phyloP scores from a whole-genome alignment of 2,113 vertebrate genomes.

The Silurus asotus region DNA sequence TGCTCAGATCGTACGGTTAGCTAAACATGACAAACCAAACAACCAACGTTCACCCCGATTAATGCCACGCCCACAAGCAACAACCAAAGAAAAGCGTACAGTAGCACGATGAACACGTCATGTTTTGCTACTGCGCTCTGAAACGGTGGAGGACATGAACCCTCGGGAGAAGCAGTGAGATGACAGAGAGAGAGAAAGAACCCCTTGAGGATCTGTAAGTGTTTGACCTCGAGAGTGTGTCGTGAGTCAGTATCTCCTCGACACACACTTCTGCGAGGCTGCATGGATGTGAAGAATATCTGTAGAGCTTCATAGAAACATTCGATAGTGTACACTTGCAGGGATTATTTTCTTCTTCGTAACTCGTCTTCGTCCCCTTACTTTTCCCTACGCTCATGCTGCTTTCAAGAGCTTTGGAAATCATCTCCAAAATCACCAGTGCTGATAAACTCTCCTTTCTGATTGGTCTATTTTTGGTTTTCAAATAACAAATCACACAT shows the following conservation, averaged over 20 bases:
- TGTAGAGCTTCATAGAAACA: neutral
- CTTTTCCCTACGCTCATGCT: neutral
- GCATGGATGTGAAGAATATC: neutral
- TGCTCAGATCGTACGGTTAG: no score
- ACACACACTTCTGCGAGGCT: neutral
- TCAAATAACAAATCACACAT: neutral
- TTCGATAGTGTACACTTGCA: no score
- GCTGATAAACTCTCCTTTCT: neutral
- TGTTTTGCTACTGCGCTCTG: neutral
- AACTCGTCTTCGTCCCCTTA: neutral
- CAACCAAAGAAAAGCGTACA: no score
- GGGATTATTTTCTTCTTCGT: neutral
- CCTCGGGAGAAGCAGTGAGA: neutral
- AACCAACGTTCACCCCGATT: no score
- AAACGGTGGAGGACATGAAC: neutral
- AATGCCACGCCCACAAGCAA: no score
- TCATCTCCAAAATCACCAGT: neutral
- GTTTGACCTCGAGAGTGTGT: neutral
- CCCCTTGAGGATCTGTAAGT: neutral
- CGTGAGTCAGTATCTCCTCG: neutral
- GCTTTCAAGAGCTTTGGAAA: neutral
- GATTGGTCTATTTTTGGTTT: neutral
- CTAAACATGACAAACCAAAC: no score
- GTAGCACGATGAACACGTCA: neutral
- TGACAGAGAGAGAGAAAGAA: neutral